Percentiles rank a stretch among this genome's conserved stretches.
Conservation (phyloP, 2,113 vertebrate species). For the Coptodon bakossiorum region DNA sequence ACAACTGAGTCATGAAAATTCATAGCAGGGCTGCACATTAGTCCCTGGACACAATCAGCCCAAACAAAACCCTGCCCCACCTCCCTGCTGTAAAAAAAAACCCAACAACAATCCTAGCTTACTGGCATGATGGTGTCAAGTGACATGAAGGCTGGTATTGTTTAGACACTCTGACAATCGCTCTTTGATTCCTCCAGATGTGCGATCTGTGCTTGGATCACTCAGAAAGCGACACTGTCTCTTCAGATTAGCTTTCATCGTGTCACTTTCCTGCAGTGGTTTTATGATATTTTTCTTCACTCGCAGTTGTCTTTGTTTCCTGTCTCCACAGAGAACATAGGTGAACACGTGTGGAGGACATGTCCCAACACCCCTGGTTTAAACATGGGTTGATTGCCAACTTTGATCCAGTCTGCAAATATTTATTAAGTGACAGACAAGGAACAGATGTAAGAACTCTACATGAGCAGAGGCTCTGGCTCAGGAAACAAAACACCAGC, state of each 20-base stretch:
- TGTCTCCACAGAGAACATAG: not conserved
- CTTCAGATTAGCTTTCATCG: not conserved
- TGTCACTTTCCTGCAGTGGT: not conserved
- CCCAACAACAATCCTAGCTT: conserved; percentile 5
- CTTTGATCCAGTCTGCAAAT: conserved; percentile 11
- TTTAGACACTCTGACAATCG: conserved; percentile 43
- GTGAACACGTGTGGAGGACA: not conserved
- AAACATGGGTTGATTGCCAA: not conserved
- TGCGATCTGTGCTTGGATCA: not conserved
- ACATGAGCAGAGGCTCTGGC: not conserved
- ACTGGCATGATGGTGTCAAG: conserved; percentile 28
- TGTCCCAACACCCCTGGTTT: not conserved
- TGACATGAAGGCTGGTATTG: conserved; percentile 49
- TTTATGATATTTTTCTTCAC: not conserved
- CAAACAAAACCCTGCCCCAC: conserved; percentile 43
- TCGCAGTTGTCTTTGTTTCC: not conserved
- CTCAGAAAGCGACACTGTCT: not conserved
- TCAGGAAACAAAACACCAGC: not conserved
- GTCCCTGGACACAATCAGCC: conserved; percentile 40
- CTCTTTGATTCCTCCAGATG: conserved; percentile 53
- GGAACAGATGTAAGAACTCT: conserved; percentile 26
- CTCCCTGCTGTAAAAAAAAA: not conserved
- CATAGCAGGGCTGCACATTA: not conserved
- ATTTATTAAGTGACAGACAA: conserved; percentile 12
- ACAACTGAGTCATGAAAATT: conserved; percentile 28